Conservation (phyloP, 2,797 vertebrate genomes). For the Thaleichthys pacificus region DNA sequence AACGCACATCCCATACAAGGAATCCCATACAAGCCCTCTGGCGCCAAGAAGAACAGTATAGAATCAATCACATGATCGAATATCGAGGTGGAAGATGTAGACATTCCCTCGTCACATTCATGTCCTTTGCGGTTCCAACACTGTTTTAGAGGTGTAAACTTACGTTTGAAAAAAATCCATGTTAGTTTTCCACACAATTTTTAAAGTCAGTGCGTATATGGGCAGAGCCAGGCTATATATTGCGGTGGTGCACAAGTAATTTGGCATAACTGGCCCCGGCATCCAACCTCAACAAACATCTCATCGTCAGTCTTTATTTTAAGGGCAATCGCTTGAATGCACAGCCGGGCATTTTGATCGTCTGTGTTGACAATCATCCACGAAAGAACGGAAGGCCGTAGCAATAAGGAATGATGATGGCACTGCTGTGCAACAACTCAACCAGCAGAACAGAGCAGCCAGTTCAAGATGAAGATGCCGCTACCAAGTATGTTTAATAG, state of each 20-base stretch:
- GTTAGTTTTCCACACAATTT: background rate
- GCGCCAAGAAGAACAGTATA: too few species aligned
- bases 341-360: background rate
- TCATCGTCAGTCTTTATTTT: background rate
- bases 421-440: background rate
- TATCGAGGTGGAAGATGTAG: too few species aligned
- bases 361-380: constrained; percentile 5
- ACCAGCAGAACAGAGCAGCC: constrained; percentile 7
- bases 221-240: too few species aligned
- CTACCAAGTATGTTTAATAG: constrained; percentile 4
- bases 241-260: background rate
- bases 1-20: background rate
- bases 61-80: too few species aligned
- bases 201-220: background rate
- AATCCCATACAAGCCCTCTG: too few species aligned
- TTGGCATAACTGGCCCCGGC: background rate
- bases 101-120: background rate
- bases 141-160: too few species aligned
- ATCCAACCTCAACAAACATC: background rate
- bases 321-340: background rate
- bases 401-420: background rate
- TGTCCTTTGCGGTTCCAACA: background rate
- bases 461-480: constrained; percentile 9
- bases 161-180: background rate
- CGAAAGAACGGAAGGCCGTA: background rate